A percentile compares a stretch with the other conserved stretches of the same genome.
Conservation (phyloP, 64 coral and sea anemone species). For the Astreopora myriophthalma region DNA sequence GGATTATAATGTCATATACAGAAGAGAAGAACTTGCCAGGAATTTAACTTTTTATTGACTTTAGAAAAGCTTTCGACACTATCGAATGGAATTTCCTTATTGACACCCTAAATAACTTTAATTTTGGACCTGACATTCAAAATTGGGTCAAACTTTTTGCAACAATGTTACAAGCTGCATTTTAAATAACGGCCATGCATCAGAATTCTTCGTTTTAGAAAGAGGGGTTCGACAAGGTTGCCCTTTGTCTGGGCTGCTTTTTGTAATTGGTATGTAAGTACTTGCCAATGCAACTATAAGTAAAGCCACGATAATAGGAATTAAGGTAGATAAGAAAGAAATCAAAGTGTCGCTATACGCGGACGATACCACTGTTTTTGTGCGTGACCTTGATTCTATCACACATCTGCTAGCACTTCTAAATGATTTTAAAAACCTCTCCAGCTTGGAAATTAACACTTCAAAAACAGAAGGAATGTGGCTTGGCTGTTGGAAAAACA, state of each 20-base stretch:
- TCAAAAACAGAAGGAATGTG: constrained; percentile 35
- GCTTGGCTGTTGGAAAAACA: not conserved
- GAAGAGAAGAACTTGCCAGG: too few relatives aligned
- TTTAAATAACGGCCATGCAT: constrained; percentile 6
- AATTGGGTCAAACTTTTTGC: too few relatives aligned
- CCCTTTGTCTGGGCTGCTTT: not conserved
- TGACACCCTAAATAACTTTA: too few relatives aligned
- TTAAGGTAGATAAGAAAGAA: not conserved
- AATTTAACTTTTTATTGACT: too few relatives aligned
- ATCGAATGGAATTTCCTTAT: too few relatives aligned
- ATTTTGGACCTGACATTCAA: too few relatives aligned
- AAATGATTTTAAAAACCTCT: not conserved
- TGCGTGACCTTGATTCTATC: not conserved
- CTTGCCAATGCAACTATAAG: not conserved
- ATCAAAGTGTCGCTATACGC: constrained; percentile 5
- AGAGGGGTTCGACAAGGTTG: not conserved
- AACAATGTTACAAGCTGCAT: too few relatives aligned
- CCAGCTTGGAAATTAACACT: constrained; percentile 35
- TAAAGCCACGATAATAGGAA: not conserved
- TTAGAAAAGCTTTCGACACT: too few relatives aligned
- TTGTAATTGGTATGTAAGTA: constrained; percentile 18
- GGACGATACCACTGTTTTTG: not conserved
- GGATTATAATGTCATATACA: too few relatives aligned
- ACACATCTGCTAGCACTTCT: not conserved
- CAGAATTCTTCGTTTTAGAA: not conserved